phyloP scores from a whole-genome alignment of 2,113 vertebrate genomes.

The Origma solitaria region DNA sequence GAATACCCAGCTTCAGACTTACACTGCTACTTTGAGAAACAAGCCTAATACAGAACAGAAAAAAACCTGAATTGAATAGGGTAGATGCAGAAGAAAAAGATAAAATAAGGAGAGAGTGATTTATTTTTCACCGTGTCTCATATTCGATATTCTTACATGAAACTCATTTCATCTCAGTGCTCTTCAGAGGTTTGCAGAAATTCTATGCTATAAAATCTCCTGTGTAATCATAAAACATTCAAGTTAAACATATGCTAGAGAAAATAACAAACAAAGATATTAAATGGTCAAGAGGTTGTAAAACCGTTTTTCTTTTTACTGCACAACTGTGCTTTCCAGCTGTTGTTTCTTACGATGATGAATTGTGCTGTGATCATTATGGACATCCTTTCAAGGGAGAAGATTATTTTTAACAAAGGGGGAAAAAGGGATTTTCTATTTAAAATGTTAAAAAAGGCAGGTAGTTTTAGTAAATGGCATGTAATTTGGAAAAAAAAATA shows the following conservation, averaged over 20 bases:
- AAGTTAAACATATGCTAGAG: neutral
- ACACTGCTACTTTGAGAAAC: neutral
- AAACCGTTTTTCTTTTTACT: neutral
- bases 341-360: neutral
- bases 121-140: neutral
- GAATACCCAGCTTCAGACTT: neutral
- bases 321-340: neutral
- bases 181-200: neutral
- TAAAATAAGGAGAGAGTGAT: neutral
- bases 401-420: neutral
- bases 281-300: neutral
- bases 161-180: neutral
- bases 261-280: neutral
- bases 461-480: neutral
- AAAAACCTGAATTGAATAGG: neutral
- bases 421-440: neutral
- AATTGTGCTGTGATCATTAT: neutral
- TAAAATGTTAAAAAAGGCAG: neutral
- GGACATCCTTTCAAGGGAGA: neutral
- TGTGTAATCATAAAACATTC: neutral
- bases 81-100: neutral
- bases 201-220: neutral
- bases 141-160: neutral
- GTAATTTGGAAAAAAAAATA: neutral
- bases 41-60: neutral